Conservation (phyloP, 2,797 vertebrate species). For the Hyperoplus immaculatus region DNA sequence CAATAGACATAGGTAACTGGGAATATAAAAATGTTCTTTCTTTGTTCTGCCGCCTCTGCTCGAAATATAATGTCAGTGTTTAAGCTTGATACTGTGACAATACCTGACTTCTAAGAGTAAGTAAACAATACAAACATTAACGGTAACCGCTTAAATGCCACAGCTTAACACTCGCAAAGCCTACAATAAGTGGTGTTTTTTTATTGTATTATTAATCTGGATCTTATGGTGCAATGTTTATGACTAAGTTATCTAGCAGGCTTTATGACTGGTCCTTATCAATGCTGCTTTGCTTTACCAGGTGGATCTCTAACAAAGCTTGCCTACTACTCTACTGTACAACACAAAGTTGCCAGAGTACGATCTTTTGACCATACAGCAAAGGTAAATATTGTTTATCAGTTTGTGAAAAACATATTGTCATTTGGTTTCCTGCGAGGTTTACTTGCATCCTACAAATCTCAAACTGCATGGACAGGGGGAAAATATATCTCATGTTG, state of each 20-base stretch:
- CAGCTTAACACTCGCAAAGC: neutral
- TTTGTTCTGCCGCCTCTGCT: neutral
- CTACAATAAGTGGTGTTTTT: too few species aligned
- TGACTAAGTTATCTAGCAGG: too few species aligned
- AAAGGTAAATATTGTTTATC: slow-evolving; percentile 83
- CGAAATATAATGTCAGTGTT: slow-evolving; percentile 37
- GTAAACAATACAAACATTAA: slow-evolving; percentile 53
- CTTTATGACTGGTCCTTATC: neutral
- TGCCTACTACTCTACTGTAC: slow-evolving; percentile 99
- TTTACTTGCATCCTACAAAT: neutral
- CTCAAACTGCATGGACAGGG: neutral
- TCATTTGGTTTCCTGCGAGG: neutral
- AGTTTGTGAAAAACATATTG: neutral
- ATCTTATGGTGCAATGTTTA: neutral
- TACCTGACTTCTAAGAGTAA: slow-evolving; percentile 43
- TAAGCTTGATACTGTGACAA: slow-evolving; percentile 52
- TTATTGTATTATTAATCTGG: neutral
- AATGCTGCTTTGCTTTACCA: slow-evolving; percentile 64
- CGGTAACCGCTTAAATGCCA: neutral
- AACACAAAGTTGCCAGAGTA: slow-evolving; percentile 99
- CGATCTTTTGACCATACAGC: slow-evolving; percentile 94
- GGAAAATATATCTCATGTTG: neutral
- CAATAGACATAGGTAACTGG: slow-evolving; percentile 95
- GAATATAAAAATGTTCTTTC: neutral
- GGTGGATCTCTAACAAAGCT: slow-evolving; percentile 97